Evolutionary conservation across 2,888 invertebrate species (phyloP).

Genomic region (Biston betularia): DNA sequence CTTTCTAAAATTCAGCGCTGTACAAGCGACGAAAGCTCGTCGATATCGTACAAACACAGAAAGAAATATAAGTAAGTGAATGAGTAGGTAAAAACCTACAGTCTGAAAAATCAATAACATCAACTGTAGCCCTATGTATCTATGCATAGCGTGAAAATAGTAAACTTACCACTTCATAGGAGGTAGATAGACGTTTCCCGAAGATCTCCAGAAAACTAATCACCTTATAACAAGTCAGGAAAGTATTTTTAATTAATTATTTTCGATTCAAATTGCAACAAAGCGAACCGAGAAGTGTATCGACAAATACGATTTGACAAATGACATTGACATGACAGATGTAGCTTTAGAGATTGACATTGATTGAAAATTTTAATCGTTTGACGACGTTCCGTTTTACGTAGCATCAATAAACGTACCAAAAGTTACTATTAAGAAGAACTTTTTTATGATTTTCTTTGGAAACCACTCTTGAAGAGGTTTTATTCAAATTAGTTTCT

Average conservation of each 20-base stretch:
- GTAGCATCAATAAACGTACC: background rate
- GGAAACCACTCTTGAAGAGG: too few relatives aligned
- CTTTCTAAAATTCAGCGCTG: background rate
- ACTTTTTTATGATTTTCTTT: too few relatives aligned
- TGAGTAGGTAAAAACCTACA: constrained; percentile 41
- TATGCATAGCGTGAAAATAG: constrained; percentile 30
- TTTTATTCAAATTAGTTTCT: too few relatives aligned
- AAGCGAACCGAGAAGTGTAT: constrained; percentile 53
- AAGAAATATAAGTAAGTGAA: constrained; percentile 7
- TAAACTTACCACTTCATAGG: constrained; percentile 60
- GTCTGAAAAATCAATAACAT: constrained; percentile 65
- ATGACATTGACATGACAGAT: background rate
- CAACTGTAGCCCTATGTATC: constrained; percentile 37
- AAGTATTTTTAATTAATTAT: constrained; percentile 63
- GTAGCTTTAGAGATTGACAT: background rate
- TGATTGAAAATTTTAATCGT: background rate
- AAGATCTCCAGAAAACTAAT: constrained; percentile 43
- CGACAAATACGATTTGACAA: constrained; percentile 40
- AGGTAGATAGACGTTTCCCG: constrained; percentile 39
- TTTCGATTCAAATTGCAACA: constrained; percentile 57
- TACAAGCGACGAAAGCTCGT: constrained; percentile 4
- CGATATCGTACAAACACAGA: constrained; percentile 1
- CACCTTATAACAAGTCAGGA: constrained; percentile 49
- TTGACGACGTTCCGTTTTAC: background rate
- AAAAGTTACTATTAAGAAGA: too few relatives aligned